phyloP scores from a whole-genome alignment of 2,113 vertebrate species.

The Eudorcas thomsonii region DNA sequence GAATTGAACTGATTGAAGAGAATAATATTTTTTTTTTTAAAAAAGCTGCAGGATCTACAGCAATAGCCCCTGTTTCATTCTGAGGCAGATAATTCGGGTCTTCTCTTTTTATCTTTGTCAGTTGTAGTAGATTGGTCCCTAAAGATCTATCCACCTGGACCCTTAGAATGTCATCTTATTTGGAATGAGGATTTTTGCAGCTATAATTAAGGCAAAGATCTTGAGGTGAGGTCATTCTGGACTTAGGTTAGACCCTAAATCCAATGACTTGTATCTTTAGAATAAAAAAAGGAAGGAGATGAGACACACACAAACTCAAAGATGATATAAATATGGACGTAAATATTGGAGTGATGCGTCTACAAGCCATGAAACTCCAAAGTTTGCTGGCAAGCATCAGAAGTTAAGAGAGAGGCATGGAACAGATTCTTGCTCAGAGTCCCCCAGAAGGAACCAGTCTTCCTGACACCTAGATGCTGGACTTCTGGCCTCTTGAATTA shows the following conservation, averaged over 20 bases:
- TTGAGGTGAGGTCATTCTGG: neutral
- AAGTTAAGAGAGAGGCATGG: neutral
- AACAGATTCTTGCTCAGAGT: neutral
- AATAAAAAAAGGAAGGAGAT: neutral
- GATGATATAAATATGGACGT: neutral
- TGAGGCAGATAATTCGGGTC: neutral
- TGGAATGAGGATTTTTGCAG: neutral
- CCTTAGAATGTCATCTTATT: neutral
- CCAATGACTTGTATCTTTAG: neutral
- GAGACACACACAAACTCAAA: neutral
- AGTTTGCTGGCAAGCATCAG: neutral
- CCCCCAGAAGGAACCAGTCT: neutral
- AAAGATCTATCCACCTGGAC: neutral
- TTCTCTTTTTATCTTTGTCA: neutral
- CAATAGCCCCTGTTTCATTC: neutral
- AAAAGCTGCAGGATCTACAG: neutral
- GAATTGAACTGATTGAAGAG: neutral
- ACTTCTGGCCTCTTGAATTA: neutral
- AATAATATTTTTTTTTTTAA: neutral
- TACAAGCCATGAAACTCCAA: neutral
- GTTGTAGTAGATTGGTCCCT: neutral
- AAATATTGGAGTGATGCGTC: neutral
- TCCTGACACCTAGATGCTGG: neutral
- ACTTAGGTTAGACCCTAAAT: neutral
- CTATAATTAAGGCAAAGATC: neutral